Evolutionary conservation across 2,888 invertebrate genomes (phyloP), one percentile per base, ranked within the genome.

Genomic region (Yponomeuta cagnagella): DNA sequence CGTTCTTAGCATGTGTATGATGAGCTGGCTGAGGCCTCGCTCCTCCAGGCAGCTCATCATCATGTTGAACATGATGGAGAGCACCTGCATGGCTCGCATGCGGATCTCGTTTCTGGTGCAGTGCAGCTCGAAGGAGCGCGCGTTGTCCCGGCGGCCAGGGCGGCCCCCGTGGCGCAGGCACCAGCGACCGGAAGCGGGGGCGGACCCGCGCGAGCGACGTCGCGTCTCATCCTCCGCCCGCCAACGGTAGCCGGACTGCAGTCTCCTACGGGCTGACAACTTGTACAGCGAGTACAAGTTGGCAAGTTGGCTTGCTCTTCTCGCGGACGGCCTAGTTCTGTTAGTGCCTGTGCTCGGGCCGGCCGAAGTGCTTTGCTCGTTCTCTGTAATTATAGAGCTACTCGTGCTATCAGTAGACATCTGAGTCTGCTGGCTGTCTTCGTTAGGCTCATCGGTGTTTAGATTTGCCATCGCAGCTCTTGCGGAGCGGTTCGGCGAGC

Each of bases 11-110:
- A 93, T 92, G 71, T 76, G 85, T 67, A 91, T 90, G 70, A 92
- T 91, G 4, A 89, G 80, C 73, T 89, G 87, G 74, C 90, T 90
- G 63, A 93, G 82, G 33, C 91, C 91, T 63, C 86, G 82, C 74
- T 90, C 90, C 74, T 92, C 91, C 48, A 92, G 80, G 73, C 93
- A 92, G 86, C 88, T 88, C 91, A 93, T 92, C 92, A 93, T 92
- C 85, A 91, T 90, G 74, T 91, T 90, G 74, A 93, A 92, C 90
- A 93, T 90, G 4, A 90, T 86, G n/a, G 92, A 90, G 31, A 93
- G 77, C 1, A 93, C 89, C 77, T 90, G 89, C 88, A 90, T 90
- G 23, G 92, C 92, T 71, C 92, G 82, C 86, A 90, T 88, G n/a
- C 92, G 87, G 73, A 93, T 89, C 76, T 89, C 89, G 75, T 90